Evolutionary conservation across 2,113 vertebrate genomes (phyloP).

Genomic region (Apteryx mantelli): DNA sequence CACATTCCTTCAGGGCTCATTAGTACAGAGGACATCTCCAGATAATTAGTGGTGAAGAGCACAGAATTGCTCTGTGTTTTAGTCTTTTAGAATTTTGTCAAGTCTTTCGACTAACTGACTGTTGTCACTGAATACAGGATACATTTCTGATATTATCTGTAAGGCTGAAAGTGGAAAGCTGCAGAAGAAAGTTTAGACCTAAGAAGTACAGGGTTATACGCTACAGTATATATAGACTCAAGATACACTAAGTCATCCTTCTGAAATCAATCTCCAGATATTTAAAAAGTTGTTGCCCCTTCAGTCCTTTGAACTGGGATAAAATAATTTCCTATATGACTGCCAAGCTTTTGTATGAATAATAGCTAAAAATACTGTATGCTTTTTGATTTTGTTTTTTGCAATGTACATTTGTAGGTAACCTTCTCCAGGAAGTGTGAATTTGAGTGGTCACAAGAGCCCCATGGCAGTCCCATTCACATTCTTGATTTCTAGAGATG

Average conservation of each 20-base stretch:
- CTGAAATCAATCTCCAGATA: neutral
- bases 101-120: neutral
- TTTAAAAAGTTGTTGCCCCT: neutral
- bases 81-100: neutral
- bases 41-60: neutral
- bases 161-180: neutral
- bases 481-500: neutral
- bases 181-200: neutral
- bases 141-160: neutral
- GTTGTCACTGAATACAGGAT: neutral
- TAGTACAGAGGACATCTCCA: neutral
- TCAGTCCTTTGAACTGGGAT: neutral
- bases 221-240: neutral
- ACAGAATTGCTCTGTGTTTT: neutral
- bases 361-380: neutral
- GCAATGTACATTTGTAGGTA: neutral
- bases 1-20: neutral
- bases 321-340: neutral
- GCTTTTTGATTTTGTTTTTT: neutral
- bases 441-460: neutral
- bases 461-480: neutral
- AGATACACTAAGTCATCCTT: neutral
- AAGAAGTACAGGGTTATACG: neutral
- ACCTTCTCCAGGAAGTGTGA: neutral
- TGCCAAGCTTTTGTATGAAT: neutral